A percentile compares a stretch with the other conserved stretches of the same genome.
phyloP scores from a whole-genome alignment of 2,113 vertebrate species.

The Sinocyclocheilus rhinocerous region DNA sequence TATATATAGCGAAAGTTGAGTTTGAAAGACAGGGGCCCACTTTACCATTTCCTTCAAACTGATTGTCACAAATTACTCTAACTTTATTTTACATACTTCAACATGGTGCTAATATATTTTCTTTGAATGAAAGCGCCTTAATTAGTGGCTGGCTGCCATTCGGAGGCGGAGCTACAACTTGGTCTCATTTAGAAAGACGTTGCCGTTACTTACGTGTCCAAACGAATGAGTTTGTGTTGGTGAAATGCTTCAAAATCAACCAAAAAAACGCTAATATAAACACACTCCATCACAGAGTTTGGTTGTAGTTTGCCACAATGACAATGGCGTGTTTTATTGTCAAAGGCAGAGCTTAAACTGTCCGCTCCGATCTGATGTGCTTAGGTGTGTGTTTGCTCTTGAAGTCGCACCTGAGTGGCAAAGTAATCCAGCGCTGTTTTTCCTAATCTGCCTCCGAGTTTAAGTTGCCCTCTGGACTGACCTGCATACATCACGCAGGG shows the following conservation, averaged over 20 bases:
- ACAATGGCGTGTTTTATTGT: conserved; percentile 28
- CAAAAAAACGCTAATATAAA: conserved; percentile 2
- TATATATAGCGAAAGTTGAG: conserved; percentile 76
- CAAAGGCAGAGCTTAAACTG: neutral
- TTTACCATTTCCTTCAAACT: conserved; percentile 13
- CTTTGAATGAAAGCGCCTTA: neutral
- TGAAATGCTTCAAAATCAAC: neutral
- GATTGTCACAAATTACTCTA: conserved; percentile 9
- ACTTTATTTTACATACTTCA: conserved; percentile 14
- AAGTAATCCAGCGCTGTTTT: conserved; percentile 70
- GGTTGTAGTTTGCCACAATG: neutral
- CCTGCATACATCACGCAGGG: conserved; percentile 70
- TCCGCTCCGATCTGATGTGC: conserved; percentile 63
- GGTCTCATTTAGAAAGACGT: neutral
- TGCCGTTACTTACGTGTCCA: neutral
- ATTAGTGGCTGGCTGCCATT: neutral
- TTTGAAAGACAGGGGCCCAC: conserved; percentile 18
- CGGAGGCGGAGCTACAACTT: neutral
- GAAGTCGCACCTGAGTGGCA: conserved; percentile 66
- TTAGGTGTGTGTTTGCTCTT: conserved; percentile 68
- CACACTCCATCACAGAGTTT: conserved; percentile 4
- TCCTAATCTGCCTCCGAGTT: conserved; percentile 61
- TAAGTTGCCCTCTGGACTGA: conserved; percentile 65
- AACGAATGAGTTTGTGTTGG: neutral
- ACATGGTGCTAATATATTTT: neutral